phyloP scores from a whole-genome alignment of 2,797 vertebrate genomes.

The Loriculus beryllinus region DNA sequence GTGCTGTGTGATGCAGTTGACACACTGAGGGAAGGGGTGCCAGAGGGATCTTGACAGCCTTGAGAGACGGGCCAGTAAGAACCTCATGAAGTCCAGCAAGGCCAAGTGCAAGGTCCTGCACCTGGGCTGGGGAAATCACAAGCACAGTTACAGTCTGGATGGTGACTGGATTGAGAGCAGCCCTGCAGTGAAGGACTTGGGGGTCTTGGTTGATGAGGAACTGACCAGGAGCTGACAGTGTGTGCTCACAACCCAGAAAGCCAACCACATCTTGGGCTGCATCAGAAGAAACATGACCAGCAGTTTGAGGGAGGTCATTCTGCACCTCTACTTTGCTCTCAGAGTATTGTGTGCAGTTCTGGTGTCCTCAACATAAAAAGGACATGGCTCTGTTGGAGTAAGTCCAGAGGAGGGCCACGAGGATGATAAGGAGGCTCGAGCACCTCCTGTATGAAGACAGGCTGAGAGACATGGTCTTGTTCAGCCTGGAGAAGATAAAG shows the following conservation, averaged over 20 bases:
- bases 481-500: background rate
- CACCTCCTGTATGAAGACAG: background rate
- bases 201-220: background rate
- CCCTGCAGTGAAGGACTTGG: background rate
- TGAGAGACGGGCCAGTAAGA: background rate
- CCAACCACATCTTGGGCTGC: background rate
- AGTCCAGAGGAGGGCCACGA: background rate
- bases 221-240: background rate
- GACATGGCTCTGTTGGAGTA: background rate
- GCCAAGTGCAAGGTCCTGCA: background rate
- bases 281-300: background rate
- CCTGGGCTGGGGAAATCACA: background rate
- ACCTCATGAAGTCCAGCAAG: background rate
- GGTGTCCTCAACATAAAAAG: background rate
- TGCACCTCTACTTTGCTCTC: background rate
- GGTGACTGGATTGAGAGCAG: background rate
- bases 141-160: background rate
- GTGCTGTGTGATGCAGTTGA: background rate
- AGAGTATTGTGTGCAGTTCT: background rate
- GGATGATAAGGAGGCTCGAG: background rate
- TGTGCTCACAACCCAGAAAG: background rate
- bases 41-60: background rate
- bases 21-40: background rate
- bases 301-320: background rate
- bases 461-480: background rate